These are phyloP conservation scores for Amazona guildingii DNA, from an alignment of 2,113 vertebrate species.

Conservation along the genomic window DNA sequence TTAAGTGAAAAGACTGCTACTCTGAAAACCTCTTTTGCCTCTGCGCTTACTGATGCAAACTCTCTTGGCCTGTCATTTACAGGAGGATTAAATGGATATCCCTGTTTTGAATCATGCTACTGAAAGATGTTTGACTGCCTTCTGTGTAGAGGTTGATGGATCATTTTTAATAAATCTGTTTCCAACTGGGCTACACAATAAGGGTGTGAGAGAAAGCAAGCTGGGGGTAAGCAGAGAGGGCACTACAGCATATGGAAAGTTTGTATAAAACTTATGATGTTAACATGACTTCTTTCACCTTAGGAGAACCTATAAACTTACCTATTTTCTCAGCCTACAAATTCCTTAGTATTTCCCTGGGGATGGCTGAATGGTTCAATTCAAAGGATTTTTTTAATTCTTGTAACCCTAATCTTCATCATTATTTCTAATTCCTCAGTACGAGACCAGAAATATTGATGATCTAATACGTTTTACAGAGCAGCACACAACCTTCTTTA, in stretches of 20 bases:
- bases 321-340: conserved; percentile 71
- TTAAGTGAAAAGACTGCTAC: background rate
- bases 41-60: background rate
- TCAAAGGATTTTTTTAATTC: conserved; percentile 78
- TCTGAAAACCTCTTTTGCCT: background rate
- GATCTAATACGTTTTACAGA: conserved; percentile 79
- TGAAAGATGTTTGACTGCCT: conserved; percentile 45
- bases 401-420: conserved; percentile 79
- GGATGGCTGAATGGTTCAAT: conserved; percentile 70
- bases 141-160: conserved; percentile 23
- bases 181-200: conserved; percentile 63
- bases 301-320: conserved; percentile 73
- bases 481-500: conserved; percentile 74
- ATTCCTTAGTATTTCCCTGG: conserved; percentile 73
- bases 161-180: conserved; percentile 57
- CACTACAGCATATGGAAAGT: conserved; percentile 67
- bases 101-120: conserved; percentile 16
- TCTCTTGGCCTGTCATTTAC: background rate
- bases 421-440: conserved; percentile 80
- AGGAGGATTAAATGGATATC: conserved; percentile 29
- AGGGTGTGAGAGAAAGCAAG: conserved; percentile 1
- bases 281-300: conserved; percentile 77
- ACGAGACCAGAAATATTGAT: conserved; percentile 77
- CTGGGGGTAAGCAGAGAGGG: conserved; percentile 6
- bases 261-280: conserved; percentile 73